Evolutionary conservation across 2,797 vertebrate species (phyloP), one percentile per base, ranked within the genome.

Genomic region (Cyclura pinguis): DNA sequence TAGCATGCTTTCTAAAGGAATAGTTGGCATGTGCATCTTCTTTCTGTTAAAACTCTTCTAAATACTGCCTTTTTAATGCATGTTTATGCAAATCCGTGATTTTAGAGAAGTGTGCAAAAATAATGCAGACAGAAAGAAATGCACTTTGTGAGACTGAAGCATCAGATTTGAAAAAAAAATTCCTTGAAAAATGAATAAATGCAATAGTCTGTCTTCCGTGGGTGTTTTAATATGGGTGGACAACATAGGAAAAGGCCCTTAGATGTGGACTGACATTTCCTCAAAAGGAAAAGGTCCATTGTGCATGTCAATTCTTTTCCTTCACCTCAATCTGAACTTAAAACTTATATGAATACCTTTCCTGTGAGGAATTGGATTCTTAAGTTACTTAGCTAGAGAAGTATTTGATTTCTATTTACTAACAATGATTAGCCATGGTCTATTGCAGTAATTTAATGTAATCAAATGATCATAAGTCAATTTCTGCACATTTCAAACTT

Each of bases 361-460:
- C 0, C 74, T 42, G 0, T 0, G 52, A 4, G 10, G 67, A 69
- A 38, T 47, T 87, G 50, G 42, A 67, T 35, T 89, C 91, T 88
- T 77, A 72, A 67, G 7, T 85, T 89, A 81, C 80, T 90, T 84
- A 82, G 86, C 86, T 83, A 84, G 59, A 91, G 82, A 94, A 92
- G 72, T 22, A 72, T 27, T 76, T 80, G 67, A 3, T 32, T 91
- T 5, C 24, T 74, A 35, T 35, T 73, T 83, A 12, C 64, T 76
- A 90, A 27, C 12, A 35, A 29, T 55, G 9, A 32, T 80, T 77
- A 64, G 35, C 80, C n/a, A 64, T 69, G 24, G 4, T 55, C 35
- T 80, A n/a, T 16, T 18, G 8, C 9, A 20, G 20, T 69, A 69
- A 69, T 62, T 52, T n/a, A 64, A 57, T 32, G 55, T 38, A 69